Conservation (phyloP, 2,888 invertebrate genomes). For the Apamea monoglypha region DNA sequence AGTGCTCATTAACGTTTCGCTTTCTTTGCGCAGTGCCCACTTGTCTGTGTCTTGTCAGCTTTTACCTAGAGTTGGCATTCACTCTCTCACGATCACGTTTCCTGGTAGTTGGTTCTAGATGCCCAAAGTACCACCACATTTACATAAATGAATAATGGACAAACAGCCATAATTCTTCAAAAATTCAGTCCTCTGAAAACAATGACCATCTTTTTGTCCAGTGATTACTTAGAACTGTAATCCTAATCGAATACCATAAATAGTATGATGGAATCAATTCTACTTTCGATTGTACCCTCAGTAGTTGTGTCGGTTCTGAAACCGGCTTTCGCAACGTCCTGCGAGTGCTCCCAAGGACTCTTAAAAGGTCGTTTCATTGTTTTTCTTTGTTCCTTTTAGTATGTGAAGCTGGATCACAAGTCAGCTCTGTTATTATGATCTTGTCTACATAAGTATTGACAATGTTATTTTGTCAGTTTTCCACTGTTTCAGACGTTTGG, state of each 20-base stretch:
- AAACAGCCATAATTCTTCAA: not conserved
- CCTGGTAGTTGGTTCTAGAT: slow-evolving; percentile 13
- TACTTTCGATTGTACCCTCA: slow-evolving; percentile 11
- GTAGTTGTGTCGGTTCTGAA: slow-evolving; percentile 5
- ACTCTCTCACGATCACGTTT: slow-evolving; percentile 30
- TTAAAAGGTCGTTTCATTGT: slow-evolving; percentile 10
- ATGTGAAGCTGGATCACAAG: slow-evolving; percentile 4
- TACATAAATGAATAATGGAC: not conserved
- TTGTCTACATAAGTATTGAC: not conserved
- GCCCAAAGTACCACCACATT: not conserved
- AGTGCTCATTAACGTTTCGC: slow-evolving; percentile 59
- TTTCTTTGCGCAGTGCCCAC: slow-evolving; percentile 57
- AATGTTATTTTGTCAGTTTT: not conserved
- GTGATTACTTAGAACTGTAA: not conserved
- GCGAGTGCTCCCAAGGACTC: slow-evolving; percentile 29
- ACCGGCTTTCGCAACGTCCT: slow-evolving; percentile 29
- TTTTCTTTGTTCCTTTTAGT: slow-evolving; percentile 13
- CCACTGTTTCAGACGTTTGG: not conserved
- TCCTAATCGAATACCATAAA: not conserved
- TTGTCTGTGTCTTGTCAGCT: slow-evolving; percentile 40
- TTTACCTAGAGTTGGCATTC: slow-evolving; percentile 44
- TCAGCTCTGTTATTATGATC: not conserved
- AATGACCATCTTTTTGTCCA: not conserved
- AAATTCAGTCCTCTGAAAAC: not conserved
- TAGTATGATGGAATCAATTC: not conserved